Base-by-base conservation (phyloP, 2,888 invertebrate species). In the Microctonus aethiopoides region DNA sequence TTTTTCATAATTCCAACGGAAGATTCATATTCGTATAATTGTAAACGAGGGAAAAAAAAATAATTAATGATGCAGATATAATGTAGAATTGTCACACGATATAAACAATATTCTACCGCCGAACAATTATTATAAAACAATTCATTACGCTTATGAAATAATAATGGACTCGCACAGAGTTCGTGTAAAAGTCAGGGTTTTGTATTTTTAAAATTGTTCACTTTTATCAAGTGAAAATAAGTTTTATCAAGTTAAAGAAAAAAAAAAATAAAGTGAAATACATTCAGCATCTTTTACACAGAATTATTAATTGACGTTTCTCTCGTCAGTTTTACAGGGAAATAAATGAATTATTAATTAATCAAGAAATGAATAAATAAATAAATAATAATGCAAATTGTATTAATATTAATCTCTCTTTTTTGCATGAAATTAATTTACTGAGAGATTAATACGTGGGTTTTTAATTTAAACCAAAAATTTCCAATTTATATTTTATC, bases 91-190 rank as follows among this genome's bases (percentile, higher is more conserved):
- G 32, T 32, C n/a, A 57, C n/a, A 39, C 2, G 3, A 57, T 57
- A 16, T 5, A 32, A 57, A 32, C 5, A 57, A 57, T 57, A n/a
- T 34, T 59, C 22, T 59, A 34, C 20, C n/a, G 13, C 20, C 10
- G 59, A 59, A 34, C 6, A 59, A 59, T 59, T 59, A 59, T 22
- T 59, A 59, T 20, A 20, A 56, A 56, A 59, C 59, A 22, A 59
- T 59, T 20, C 29, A 59, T 59, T 59, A 59, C 59, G 59, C 59
- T 59, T 59, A 59, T 32, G 59, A 34, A 36, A 22, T 34, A 59
- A 34, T 20, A 22, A 59, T 34, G 46, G 16, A 46, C 46, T 46
- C 9, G 3, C 16, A 6, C n/a, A 46, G n/a, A n/a, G 46, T 46
- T 46, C 46, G 9, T 46, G 46, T 16, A 46, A n/a, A 9, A 46